These are phyloP conservation scores for Zonitis immaculata DNA, from an alignment of 2,888 invertebrate genomes.

Conservation along the genomic window DNA sequence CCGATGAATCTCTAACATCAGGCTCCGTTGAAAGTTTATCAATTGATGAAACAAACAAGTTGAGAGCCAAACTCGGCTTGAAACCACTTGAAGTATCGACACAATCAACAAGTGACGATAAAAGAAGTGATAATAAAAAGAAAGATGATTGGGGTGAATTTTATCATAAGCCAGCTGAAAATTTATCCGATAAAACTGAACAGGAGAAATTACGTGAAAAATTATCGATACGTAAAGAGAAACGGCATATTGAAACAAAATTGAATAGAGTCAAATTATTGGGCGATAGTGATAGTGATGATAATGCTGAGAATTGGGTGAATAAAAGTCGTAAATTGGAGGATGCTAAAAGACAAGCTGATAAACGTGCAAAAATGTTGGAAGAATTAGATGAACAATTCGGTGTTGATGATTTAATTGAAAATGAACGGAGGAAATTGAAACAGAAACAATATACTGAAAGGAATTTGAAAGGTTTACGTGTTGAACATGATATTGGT, in stretches of 20 bases:
- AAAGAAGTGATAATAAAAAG: slow-evolving; percentile 52
- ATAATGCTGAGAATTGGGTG: slow-evolving; percentile 80
- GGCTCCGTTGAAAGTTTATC: slow-evolving; percentile 60
- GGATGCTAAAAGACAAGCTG: slow-evolving; percentile 78
- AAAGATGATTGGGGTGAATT: slow-evolving; percentile 69
- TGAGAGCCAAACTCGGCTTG: slow-evolving; percentile 88
- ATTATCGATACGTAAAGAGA: slow-evolving; percentile 72
- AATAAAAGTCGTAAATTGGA: slow-evolving; percentile 70
- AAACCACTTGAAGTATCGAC: slow-evolving; percentile 76
- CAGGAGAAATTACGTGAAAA: slow-evolving; percentile 79
- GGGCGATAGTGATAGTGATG: slow-evolving; percentile 71
- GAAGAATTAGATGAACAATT: slow-evolving; percentile 95
- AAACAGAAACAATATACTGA: slow-evolving; percentile 62
- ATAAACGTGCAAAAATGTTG: slow-evolving; percentile 81
- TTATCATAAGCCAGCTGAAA: slow-evolving; percentile 80
- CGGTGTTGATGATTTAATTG: slow-evolving; percentile 81
- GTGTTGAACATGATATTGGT: slow-evolving; percentile 76
- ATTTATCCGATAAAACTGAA: slow-evolving; percentile 66
- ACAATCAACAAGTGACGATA: slow-evolving; percentile 40
- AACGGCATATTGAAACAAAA: slow-evolving; percentile 68
- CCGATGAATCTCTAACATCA: slow-evolving; percentile 44
- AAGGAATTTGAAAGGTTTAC: slow-evolving; percentile 72
- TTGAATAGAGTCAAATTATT: slow-evolving; percentile 57
- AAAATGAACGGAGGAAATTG: slow-evolving; percentile 63
- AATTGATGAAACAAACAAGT: slow-evolving; percentile 79